Evolutionary conservation across 2,888 invertebrate genomes (phyloP).

Genomic region (Trimorus sp.): DNA sequence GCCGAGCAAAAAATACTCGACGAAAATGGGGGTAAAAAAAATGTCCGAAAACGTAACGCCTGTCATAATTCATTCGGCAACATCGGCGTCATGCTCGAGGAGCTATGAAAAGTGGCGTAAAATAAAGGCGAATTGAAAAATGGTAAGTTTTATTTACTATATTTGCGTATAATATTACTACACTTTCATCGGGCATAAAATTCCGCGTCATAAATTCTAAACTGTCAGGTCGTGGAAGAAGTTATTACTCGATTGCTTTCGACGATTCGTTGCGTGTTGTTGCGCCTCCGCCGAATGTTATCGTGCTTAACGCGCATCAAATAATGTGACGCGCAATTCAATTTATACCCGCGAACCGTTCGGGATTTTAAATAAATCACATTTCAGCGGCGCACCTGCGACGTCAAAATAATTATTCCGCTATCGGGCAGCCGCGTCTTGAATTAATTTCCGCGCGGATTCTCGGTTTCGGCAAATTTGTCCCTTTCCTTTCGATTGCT

Average conservation of each 20-base stretch:
- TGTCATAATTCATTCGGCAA: constrained; percentile 48
- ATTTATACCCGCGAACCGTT: constrained; percentile 30
- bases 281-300: constrained; percentile 48
- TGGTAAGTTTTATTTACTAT: constrained; percentile 60
- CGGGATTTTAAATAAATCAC: constrained; percentile 34
- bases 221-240: constrained; percentile 56
- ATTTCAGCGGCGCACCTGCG: constrained; percentile 8
- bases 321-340: constrained; percentile 54
- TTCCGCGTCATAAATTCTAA: constrained; percentile 53
- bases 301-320: constrained; percentile 50
- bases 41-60: constrained; percentile 28
- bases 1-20: not conserved
- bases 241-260: constrained; percentile 63
- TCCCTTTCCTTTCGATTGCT: not conserved
- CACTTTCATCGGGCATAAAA: constrained; percentile 54
- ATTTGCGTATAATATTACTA: constrained; percentile 52
- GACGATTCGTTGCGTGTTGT: constrained; percentile 49
- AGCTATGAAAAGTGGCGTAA: constrained; percentile 47
- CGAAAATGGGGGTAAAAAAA: constrained; percentile 1
- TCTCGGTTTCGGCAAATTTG: not conserved
- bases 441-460: constrained; percentile 6
- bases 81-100: constrained; percentile 24
- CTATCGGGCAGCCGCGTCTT: constrained; percentile 8
- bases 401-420: constrained; percentile 43
- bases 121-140: constrained; percentile 59